A percentile compares a stretch with the other conserved stretches of the same genome.
Conservation (phyloP, 1,140 invertebrate genomes). For the Brachionus plicatilis region DNA sequence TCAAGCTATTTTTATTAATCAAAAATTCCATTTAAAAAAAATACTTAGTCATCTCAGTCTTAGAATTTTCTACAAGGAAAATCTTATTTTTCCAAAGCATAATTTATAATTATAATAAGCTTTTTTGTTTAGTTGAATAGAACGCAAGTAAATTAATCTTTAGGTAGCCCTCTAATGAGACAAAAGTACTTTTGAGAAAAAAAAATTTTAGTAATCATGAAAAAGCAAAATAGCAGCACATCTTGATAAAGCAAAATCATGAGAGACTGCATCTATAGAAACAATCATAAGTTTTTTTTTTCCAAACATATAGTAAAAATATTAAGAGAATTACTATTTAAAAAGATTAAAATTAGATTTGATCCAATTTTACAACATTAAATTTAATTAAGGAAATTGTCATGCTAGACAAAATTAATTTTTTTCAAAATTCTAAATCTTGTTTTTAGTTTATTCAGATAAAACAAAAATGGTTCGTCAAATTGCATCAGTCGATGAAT, state of each 20-base stretch:
- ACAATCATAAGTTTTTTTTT: neutral
- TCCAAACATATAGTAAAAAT: neutral
- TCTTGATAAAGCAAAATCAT: neutral
- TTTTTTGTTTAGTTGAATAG: too few species aligned
- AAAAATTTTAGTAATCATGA: neutral
- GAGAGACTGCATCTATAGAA: neutral
- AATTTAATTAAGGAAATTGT: neutral
- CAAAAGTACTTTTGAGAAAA: neutral
- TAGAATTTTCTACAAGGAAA: too few species aligned
- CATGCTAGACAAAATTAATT: neutral
- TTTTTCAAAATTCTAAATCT: neutral
- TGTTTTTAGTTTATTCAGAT: neutral
- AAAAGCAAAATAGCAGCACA: neutral
- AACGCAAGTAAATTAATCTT: too few species aligned
- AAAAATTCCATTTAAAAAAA: too few species aligned
- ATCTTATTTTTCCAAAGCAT: too few species aligned
- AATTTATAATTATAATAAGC: too few species aligned
- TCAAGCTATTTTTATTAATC: too few species aligned
- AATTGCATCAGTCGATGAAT: conserved; percentile 21
- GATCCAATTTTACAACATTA: neutral
- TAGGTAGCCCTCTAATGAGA: too few species aligned
- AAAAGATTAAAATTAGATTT: neutral
- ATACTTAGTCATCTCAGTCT: too few species aligned
- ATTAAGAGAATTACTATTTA: neutral
- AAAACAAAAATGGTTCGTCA: conserved; percentile 37